Evolutionary conservation across 37 sponge, comb jelly and placozoan genomes (phyloP).

Genomic region (Cladorhizidae sp.): DNA sequence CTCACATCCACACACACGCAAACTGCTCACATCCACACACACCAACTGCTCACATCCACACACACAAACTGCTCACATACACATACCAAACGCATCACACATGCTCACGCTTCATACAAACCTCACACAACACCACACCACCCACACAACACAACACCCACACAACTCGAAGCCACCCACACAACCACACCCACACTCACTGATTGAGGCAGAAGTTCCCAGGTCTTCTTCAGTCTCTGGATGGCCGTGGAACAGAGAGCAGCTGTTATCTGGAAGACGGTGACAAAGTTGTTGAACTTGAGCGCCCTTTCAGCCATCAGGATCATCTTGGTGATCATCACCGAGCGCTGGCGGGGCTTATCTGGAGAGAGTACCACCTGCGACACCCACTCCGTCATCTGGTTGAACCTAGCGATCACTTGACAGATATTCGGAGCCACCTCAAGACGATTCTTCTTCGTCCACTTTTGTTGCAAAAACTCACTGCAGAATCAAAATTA

Average conservation of each 20-base stretch:
- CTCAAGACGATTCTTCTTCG: slow-evolving; percentile 58
- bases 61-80: too few species aligned
- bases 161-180: background rate
- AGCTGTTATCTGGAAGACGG: slow-evolving; percentile 57
- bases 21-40: too few species aligned
- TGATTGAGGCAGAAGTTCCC: slow-evolving; percentile 49
- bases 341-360: slow-evolving; percentile 37
- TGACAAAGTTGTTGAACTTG: slow-evolving; percentile 47
- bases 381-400: slow-evolving; percentile 60
- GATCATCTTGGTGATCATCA: slow-evolving; percentile 42
- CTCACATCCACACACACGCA: too few species aligned
- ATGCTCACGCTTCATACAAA: background rate
- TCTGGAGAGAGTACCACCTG: slow-evolving; percentile 43
- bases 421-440: slow-evolving; percentile 65
- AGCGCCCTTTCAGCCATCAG: slow-evolving; percentile 24
- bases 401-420: slow-evolving; percentile 60
- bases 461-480: slow-evolving; percentile 73
- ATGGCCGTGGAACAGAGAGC: slow-evolving; percentile 50
- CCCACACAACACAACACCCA: too few species aligned
- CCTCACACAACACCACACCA: too few species aligned
- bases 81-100: background rate
- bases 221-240: slow-evolving; percentile 61
- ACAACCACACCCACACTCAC: slow-evolving; percentile 17
- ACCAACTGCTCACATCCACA: too few species aligned
- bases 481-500: slow-evolving; percentile 39